These are phyloP conservation scores for Drosophila persimilis DNA, from an alignment of 1,140 invertebrate species.

Conservation along the genomic window DNA sequence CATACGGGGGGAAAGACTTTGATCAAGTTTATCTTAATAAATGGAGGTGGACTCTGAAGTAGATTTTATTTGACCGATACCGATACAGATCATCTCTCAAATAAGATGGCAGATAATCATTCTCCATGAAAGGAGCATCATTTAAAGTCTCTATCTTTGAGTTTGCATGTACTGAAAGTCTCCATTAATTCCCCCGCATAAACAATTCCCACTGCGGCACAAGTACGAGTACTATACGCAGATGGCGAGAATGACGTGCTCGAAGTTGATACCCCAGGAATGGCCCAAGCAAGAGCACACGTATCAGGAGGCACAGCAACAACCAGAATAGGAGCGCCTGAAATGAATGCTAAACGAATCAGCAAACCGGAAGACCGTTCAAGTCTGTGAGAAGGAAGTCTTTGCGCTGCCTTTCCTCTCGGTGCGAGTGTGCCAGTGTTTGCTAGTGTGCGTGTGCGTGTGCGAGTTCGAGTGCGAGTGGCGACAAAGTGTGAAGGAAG, in stretches of 20 bases:
- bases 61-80: no score
- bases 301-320: constrained; percentile 21
- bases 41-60: no score
- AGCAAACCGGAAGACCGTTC: constrained; percentile 73
- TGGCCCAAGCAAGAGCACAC: constrained; percentile 26
- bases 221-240: no score
- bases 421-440: constrained; percentile 8
- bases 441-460: constrained; percentile 16
- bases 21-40: no score
- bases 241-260: constrained; percentile 11
- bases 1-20: constrained; percentile 3
- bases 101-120: no score
- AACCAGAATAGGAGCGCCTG: constrained; percentile 30
- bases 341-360: constrained; percentile 71
- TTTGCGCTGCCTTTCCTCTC: constrained; percentile 14
- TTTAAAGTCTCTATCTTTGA: no score
- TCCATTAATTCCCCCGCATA: constrained; percentile 34
- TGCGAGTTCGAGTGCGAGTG: constrained; percentile 16
- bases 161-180: constrained; percentile 23
- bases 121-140: no score
- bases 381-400: constrained; percentile 49
- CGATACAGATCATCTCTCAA: no score
- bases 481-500: constrained; percentile 23
- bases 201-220: constrained; percentile 23
- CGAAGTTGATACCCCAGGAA: constrained; percentile 7